Base-by-base conservation (phyloP, 64 coral and sea anemone species). In the Montipora efflorescens region DNA sequence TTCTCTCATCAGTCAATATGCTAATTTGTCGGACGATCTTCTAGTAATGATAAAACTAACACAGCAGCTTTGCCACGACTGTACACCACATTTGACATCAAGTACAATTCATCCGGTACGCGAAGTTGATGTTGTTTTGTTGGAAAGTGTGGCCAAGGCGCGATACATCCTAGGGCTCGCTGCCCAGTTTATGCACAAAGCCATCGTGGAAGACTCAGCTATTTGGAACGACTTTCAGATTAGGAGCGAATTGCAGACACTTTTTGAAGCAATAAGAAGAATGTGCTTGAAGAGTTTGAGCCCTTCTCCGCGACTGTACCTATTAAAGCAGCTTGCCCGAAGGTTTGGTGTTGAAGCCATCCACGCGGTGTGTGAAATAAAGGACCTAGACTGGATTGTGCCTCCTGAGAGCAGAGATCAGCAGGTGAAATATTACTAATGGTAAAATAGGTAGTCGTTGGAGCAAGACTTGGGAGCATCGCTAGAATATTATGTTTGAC, bases 311-410 rank as follows among this genome's bases (percentile, higher is more conserved):
- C 90, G 81, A 49, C 28, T 92, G 51, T 92, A 77, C 80, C 46
- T 92, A 1, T 69, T 92, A n/a, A 92, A 85, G 61, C 90, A 92
- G 59, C 48, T 92, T 72, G 72, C 67, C 9, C 83, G 90, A 45
- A 74, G 73, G 53, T 92, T 76, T 92, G 90, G 90, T 75, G 90
- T 55, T 19, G 62, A 82, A 13, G 55, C 75, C 19, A 85, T 92
- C 55, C 71, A 85, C 9, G 57, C 74, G 12, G 61, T 92, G 18
- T 77, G 72, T 48, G 80, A 55, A 20, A 62, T 16, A 15, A 74
- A 12, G 23, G 80, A 67, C 13, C 22, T 77, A n/a, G 25, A 61
- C 15, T 92, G 90, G 90, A 77, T 92, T 74, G 74, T 92, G 45
- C 90, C 90, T 21, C 52, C 22, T 48, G 80, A 92, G 47, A 83